Conservation (phyloP, 1,140 invertebrate genomes). For the Metopolophium dirhodum region DNA sequence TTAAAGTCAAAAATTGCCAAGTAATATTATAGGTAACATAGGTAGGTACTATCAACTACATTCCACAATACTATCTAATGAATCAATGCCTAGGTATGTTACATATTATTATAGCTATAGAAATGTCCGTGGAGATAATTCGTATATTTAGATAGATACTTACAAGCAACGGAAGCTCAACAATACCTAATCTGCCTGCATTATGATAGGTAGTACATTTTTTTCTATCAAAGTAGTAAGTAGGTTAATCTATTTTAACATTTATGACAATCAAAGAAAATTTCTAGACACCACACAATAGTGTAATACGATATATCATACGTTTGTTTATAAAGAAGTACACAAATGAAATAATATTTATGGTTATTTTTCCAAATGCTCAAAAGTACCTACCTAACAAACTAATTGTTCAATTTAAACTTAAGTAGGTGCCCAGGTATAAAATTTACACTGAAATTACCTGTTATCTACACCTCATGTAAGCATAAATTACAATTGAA, state of each 20-base stretch:
- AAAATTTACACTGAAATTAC: not conserved
- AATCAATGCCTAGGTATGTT: not conserved
- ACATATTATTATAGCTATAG: not conserved
- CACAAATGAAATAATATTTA: not conserved
- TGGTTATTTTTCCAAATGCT: not conserved
- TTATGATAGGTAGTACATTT: not conserved
- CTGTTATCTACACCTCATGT: not conserved
- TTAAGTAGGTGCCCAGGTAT: not conserved
- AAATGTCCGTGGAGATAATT: not conserved
- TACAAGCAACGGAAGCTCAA: not conserved
- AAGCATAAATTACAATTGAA: not conserved
- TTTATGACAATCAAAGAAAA: not conserved
- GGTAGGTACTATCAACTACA: not conserved
- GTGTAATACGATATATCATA: not conserved
- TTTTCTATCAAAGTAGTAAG: not conserved
- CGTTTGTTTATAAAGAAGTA: not conserved
- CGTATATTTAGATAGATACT: not conserved
- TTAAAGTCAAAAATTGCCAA: no score
- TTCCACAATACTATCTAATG: not conserved
- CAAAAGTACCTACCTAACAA: not conserved
- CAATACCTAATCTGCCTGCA: not conserved
- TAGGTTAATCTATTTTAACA: conserved; percentile 46
- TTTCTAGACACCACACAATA: not conserved
- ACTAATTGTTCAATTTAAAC: not conserved
- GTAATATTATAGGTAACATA: no score